Conservation (phyloP, 2,113 vertebrate species). For the Syrrhaptes paradoxus region DNA sequence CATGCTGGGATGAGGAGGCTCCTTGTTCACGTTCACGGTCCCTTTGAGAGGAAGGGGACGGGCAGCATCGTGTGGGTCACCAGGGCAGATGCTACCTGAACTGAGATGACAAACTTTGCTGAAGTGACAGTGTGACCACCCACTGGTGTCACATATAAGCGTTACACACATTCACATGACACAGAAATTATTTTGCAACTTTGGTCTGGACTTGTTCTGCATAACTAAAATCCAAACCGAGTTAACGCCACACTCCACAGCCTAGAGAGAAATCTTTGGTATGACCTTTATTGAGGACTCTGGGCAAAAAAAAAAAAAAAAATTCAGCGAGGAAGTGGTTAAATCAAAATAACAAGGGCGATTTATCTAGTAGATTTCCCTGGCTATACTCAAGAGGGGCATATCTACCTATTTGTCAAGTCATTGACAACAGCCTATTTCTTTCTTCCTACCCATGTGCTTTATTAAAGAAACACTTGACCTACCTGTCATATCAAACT, state of each 20-base stretch:
- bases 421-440: conserved; percentile 78
- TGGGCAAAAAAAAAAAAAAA: background rate
- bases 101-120: background rate
- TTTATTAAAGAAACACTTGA: conserved; percentile 94
- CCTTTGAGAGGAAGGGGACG: background rate
- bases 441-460: conserved; percentile 75
- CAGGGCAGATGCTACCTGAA: background rate
- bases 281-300: conserved; percentile 1
- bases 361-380: conserved; percentile 77
- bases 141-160: no score
- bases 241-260: background rate
- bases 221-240: background rate
- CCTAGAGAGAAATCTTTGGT: background rate
- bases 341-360: conserved; percentile 82
- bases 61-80: background rate
- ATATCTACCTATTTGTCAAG: conserved; percentile 88
- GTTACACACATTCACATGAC: accelerated
- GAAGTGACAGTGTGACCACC: background rate
- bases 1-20: background rate
- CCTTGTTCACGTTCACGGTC: background rate
- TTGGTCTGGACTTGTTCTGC: background rate
- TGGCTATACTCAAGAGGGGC: conserved; percentile 74
- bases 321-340: conserved; percentile 72
- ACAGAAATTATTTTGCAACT: background rate
- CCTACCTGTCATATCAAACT: conserved; percentile 89